Base-by-base conservation (phyloP, 2,113 vertebrate genomes). In the Lucifuga dentata region DNA sequence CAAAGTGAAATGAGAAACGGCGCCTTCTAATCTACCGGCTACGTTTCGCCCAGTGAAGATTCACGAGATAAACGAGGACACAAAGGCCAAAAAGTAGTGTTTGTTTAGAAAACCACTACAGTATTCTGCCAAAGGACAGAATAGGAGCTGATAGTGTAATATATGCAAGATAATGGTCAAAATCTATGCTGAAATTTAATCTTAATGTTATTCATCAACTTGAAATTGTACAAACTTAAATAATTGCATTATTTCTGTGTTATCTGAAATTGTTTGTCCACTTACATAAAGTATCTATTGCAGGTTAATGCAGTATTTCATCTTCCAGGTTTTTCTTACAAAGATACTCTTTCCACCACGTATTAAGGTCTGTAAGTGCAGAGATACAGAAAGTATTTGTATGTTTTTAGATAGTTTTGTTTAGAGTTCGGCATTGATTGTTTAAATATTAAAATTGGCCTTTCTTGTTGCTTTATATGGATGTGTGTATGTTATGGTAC, bases 91-190 rank as follows among this genome's bases (percentile, higher is more conserved):
- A 70, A 43, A 76, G 51, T 67, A 7, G 26, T 53, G 35, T 24
- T 67, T 56, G 50, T 53, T 58, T 50, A 24, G 13, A 19, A 52
- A 74, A 39, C 51, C 39, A 57, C 64, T 48, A 33, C 73, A 76
- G 68, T 68, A 49, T 79, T 79, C 20, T 24, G 69, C 76, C 58
- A 68, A 81, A 73, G 67, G 59, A n/a, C 40, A 19, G 13, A 11
- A 39, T 17, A 19, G 35, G 15, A 65, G 5, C 39, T 21, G 24
- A 8, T 21, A 50, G 68, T 32, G 20, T 8, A 29, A 43, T 4
- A 55, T 24, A 10, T 36, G 33, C 43, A 57, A 53, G 38, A 24
- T 24, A 26, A 55, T 15, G 11, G 8, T 2, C 11, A 5, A 35
- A 35, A 29, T 29, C 3, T 29, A 7, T 5, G 7, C 26, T n/a